A percentile compares a stretch with the other conserved stretches of the same genome.
phyloP scores from a whole-genome alignment of 2,888 invertebrate genomes.

The Atrina japonica region DNA sequence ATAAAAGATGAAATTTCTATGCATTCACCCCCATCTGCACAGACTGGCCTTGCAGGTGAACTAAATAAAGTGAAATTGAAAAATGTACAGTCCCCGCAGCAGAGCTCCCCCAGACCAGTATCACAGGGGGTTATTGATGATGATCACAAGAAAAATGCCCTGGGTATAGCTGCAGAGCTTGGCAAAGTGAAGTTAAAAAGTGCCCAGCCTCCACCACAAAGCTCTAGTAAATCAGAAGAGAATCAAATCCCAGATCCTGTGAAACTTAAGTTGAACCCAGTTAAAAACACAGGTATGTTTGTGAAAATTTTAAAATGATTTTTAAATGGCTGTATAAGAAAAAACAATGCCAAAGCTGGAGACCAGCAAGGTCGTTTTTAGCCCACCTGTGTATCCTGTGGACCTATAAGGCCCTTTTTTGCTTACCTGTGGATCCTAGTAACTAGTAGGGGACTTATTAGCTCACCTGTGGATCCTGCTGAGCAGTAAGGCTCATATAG shows the following conservation, averaged over 20 bases:
- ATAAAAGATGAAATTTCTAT: constrained; percentile 30
- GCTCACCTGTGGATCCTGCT: too few relatives aligned
- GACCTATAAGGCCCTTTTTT: too few relatives aligned
- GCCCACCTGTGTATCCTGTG: too few relatives aligned
- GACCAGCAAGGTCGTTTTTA: too few relatives aligned
- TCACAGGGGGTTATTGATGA: not conserved
- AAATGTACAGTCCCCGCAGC: not conserved
- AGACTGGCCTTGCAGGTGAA: constrained; percentile 20
- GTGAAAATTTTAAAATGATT: too few relatives aligned
- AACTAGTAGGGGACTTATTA: too few relatives aligned
- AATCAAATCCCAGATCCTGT: not conserved
- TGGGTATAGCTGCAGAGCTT: constrained; percentile 37
- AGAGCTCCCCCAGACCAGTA: not conserved
- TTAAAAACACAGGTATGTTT: constrained; percentile 21
- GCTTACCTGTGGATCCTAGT: too few relatives aligned
- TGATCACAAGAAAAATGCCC: constrained; percentile 5
- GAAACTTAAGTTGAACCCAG: constrained; percentile 7
- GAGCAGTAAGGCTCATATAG: too few relatives aligned
- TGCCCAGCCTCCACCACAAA: not conserved
- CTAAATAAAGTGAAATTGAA: constrained; percentile 31
- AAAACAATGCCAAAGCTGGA: too few relatives aligned
- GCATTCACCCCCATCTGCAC: constrained; percentile 37
- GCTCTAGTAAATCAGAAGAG: not conserved
- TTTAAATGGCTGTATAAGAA: too few relatives aligned
- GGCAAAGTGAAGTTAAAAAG: constrained; percentile 21